A percentile compares a stretch with the other conserved stretches of the same genome.
These are phyloP conservation scores for Tipula unca DNA, from an alignment of 2,888 invertebrate genomes.

Conservation along the genomic window DNA sequence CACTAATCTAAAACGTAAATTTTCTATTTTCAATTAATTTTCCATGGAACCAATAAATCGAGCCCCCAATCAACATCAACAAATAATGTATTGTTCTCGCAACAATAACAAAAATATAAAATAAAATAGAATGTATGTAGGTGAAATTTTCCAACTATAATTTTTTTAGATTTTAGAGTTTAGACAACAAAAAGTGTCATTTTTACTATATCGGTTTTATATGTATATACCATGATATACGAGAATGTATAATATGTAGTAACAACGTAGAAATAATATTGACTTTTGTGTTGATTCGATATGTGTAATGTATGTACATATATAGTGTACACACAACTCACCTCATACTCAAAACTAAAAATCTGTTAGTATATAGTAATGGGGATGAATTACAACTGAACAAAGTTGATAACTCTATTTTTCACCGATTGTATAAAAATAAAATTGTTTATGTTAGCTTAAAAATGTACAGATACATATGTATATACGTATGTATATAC, in stretches of 20 bases:
- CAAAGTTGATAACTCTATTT: neutral
- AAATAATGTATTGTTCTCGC: neutral
- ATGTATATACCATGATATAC: neutral
- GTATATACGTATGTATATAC: neutral
- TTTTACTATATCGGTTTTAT: neutral
- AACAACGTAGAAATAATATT: neutral
- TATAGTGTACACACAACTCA: neutral
- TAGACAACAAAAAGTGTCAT: neutral
- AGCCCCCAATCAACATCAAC: neutral
- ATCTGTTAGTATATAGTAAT: neutral
- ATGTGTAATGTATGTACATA: neutral
- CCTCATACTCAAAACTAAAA: neutral
- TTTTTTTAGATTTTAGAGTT: neutral
- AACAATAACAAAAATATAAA: too few relatives aligned
- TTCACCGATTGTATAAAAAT: conserved; percentile 2
- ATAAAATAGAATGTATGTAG: neutral
- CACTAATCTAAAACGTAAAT: too few relatives aligned
- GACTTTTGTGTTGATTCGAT: neutral
- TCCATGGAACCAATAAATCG: neutral
- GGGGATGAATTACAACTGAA: neutral
- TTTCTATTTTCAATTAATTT: neutral
- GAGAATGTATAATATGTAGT: neutral
- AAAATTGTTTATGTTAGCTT: neutral
- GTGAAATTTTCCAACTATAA: neutral
- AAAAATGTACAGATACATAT: neutral